A percentile compares a stretch with the other conserved stretches of the same genome.
Evolutionary conservation across 2,888 invertebrate genomes (phyloP).

Genomic region (Ceramica pisi): DNA sequence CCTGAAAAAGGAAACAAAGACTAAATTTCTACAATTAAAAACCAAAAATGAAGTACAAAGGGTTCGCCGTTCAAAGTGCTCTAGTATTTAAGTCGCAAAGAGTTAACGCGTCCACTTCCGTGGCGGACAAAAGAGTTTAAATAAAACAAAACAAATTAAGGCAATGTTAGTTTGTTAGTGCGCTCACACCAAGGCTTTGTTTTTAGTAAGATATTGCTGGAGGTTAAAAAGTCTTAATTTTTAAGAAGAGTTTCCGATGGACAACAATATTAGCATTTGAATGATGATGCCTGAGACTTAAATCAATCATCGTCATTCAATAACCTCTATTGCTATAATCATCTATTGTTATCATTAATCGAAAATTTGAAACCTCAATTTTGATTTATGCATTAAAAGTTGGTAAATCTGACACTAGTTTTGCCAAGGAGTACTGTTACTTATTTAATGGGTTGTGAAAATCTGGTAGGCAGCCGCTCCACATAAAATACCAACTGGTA

Average conservation of each 20-base stretch:
- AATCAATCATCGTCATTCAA: no score
- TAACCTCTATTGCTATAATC: no score
- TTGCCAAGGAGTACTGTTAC: no score
- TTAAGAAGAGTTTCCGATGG: background rate
- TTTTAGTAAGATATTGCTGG: background rate
- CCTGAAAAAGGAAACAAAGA: background rate
- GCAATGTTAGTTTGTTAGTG: conserved; percentile 11
- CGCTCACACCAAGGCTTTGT: conserved; percentile 18
- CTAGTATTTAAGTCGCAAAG: conserved; percentile 36
- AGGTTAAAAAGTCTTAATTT: background rate
- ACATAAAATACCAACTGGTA: no score
- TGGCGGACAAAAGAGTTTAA: conserved; percentile 17
- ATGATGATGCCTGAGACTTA: no score
- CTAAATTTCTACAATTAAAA: conserved; percentile 29
- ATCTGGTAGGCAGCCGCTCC: no score
- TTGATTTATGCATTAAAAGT: no score
- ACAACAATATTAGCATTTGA: no score
- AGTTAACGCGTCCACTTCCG: conserved; percentile 43
- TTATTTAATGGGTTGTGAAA: no score
- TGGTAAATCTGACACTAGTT: no score
- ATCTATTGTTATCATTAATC: no score
- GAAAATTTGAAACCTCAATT: no score
- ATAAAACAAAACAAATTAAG: conserved; percentile 21
- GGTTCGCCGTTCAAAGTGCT: conserved; percentile 16
- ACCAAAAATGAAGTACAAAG: conserved; percentile 25